Percentiles rank a stretch among this genome's conserved stretches.
Evolutionary conservation across 2,797 vertebrate species (phyloP).

Genomic region (Nannoperca australis): DNA sequence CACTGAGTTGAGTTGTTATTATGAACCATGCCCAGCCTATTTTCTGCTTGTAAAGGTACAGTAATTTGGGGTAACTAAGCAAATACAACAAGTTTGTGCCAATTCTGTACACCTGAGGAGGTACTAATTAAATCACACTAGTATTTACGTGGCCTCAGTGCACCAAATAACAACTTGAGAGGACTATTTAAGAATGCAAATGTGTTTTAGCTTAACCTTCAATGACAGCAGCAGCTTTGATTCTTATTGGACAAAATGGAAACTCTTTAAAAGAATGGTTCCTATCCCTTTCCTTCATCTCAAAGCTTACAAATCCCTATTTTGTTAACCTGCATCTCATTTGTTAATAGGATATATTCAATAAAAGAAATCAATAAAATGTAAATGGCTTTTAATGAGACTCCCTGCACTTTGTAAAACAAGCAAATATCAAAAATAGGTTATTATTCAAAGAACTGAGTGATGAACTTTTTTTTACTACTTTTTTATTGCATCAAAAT

Average conservation of each 20-base stretch:
- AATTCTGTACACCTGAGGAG: constrained; percentile 23
- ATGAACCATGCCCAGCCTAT: constrained; percentile 37
- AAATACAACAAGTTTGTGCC: constrained; percentile 43
- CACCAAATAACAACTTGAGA: neutral
- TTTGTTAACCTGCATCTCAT: neutral
- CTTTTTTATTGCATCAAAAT: neutral
- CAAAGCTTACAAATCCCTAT: neutral
- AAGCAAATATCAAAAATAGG: neutral
- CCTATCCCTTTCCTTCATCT: neutral
- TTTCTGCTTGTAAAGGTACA: constrained; percentile 72
- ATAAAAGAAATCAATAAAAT: neutral
- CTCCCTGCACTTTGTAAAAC: neutral
- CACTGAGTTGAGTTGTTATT: constrained; percentile 30
- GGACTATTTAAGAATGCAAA: neutral
- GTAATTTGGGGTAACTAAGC: constrained; percentile 51
- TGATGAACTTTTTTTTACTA: neutral
- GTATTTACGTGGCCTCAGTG: neutral
- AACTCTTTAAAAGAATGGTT: neutral
- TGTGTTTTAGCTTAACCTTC: neutral
- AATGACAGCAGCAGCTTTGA: neutral
- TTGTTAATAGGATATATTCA: neutral
- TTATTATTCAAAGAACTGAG: neutral
- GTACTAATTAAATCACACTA: constrained; percentile 35
- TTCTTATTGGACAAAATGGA: neutral
- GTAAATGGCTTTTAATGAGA: neutral